phyloP scores from a whole-genome alignment of 1,140 invertebrate species.

The Bombus confusus region DNA sequence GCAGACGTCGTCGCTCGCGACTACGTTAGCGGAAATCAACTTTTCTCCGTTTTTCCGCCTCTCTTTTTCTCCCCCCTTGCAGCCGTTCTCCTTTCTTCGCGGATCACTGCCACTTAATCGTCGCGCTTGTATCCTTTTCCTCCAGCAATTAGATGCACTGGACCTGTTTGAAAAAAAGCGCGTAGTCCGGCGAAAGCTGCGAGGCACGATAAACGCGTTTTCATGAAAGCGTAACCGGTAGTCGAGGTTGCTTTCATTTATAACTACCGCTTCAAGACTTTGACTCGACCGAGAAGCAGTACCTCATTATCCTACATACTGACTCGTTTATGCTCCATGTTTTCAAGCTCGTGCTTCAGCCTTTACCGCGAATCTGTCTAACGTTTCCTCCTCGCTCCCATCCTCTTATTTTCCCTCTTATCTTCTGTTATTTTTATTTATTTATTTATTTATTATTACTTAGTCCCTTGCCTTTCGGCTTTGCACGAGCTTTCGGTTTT shows the following conservation, averaged over 20 bases:
- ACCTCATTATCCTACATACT: slow-evolving; percentile 41
- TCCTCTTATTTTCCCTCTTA: fast-evolving
- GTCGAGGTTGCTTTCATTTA: slow-evolving; percentile 32
- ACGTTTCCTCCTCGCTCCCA: not conserved
- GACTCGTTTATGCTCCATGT: slow-evolving; percentile 24
- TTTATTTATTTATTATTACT: no score
- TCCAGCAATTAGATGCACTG: slow-evolving; percentile 34
- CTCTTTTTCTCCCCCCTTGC: not conserved
- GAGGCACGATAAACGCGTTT: not conserved
- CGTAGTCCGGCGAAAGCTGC: slow-evolving; percentile 14
- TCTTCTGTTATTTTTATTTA: no score
- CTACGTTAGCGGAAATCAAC: not conserved
- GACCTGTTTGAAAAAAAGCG: not conserved
- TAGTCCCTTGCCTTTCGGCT: no score
- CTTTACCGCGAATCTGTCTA: not conserved
- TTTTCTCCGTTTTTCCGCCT: not conserved
- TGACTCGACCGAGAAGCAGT: slow-evolving; percentile 24
- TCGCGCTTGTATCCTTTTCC: slow-evolving; percentile 36
- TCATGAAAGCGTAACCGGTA: slow-evolving; percentile 26
- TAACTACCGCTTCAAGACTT: slow-evolving; percentile 38
- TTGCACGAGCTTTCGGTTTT: no score
- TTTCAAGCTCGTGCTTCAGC: not conserved
- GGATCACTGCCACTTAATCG: slow-evolving; percentile 5
- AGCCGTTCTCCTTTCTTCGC: not conserved
- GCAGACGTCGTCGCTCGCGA: not conserved